Conservation (phyloP, 2,888 invertebrate species). For the Crepidodera aurea region DNA sequence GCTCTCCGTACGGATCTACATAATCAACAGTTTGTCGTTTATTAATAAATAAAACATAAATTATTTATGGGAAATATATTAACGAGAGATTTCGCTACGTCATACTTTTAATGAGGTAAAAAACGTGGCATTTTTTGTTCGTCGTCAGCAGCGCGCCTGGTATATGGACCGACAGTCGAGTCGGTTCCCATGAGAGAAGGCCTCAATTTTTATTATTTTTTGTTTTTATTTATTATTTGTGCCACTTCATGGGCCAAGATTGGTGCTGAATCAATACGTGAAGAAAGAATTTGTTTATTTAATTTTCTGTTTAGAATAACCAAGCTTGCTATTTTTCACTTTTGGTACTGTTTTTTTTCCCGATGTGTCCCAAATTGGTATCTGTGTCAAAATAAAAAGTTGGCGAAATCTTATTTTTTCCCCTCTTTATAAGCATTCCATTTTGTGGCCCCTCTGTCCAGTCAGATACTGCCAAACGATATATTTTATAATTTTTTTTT, state of each 20-base stretch:
- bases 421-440: too few relatives aligned
- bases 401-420: too few relatives aligned
- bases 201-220: not conserved
- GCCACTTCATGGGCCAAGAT: not conserved
- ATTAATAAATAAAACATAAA: constrained; percentile 10
- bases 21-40: constrained; percentile 4
- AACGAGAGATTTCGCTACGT: constrained; percentile 6
- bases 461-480: too few relatives aligned
- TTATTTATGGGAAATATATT: constrained; percentile 10
- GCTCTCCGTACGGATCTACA: not conserved
- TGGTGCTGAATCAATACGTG: too few relatives aligned
- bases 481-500: too few relatives aligned
- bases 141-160: not conserved
- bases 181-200: not conserved
- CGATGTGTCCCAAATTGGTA: too few relatives aligned
- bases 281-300: too few relatives aligned
- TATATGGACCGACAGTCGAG: not conserved
- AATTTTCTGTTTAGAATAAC: too few relatives aligned
- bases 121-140: not conserved
- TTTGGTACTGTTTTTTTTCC: too few relatives aligned
- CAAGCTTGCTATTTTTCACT: too few relatives aligned
- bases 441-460: too few relatives aligned
- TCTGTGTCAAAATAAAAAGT: too few relatives aligned
- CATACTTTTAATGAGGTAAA: not conserved
- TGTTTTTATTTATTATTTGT: not conserved